Base-by-base conservation (phyloP, 1,140 invertebrate species). In the Drosophila funebris region DNA sequence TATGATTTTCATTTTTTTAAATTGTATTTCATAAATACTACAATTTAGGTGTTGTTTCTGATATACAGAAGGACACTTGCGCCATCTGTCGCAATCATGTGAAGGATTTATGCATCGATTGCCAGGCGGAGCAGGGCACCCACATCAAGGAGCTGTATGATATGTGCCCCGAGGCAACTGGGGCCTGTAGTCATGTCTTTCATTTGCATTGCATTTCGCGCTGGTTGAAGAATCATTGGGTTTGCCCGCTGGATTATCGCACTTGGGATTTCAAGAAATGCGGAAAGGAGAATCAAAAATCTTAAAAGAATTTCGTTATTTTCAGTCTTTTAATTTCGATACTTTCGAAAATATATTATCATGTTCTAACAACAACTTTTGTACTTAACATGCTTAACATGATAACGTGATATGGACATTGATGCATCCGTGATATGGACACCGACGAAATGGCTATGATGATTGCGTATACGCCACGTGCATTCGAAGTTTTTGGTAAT, bases 151-250 rank as follows among this genome's bases (percentile, higher is more conserved):
- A 9, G 9, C 3, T 6, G 8, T 13, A 33, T 0, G 39, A 54
- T 16, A 11, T 13, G 11, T 54, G 61, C 27, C 37, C 50, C 4
- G 37, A 31, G n/a, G 61, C 37, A 2, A 14, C 16, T 4, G 61
- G 61, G 1, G 13, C n/a, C 0, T 64, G 61, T 8, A 43, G 53
- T 4, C 61, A 64, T 39, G 50, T 33, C 4, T 64, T 54, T 4
- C 61, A 64, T 5, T 64, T 33, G 24, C 61, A 64, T 7, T 64
- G 61, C 37, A 64, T 64, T 14, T 54, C 61, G 9, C 61, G 50
- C 13, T 64, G 61, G 61, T 27, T 64, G n/a, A 16, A 4, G 16
- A 24, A 3, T 6, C 37, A 52, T 6, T 3, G 14, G 16, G 37
- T 48, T 1, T 67, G 63, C 11, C 63, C 52, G 0, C 8, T 67